phyloP scores from a whole-genome alignment of 2,113 vertebrate genomes.

The Rhinoptilus africanus region DNA sequence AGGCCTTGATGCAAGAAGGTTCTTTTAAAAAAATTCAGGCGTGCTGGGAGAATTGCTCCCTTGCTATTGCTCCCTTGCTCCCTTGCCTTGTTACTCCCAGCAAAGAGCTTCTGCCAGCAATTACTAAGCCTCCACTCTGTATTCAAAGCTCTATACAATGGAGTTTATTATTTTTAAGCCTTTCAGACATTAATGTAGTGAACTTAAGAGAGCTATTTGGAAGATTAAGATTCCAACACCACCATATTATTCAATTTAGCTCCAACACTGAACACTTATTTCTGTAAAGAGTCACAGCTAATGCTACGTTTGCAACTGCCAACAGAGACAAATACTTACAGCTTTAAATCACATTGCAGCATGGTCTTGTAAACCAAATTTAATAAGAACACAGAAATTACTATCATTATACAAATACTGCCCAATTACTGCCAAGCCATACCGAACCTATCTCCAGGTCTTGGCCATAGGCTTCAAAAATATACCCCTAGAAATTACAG shows the following conservation, averaged over 20 bases:
- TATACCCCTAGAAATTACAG: not conserved
- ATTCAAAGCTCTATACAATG: constrained; percentile 41
- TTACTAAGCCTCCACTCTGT: not conserved
- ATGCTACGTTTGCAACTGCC: not conserved
- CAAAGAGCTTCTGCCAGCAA: too few relatives aligned
- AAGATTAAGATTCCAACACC: constrained; percentile 46
- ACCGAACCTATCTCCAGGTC: not conserved
- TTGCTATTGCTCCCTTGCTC: too few relatives aligned
- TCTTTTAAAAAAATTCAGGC: not conserved
- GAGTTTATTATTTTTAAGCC: constrained; percentile 59
- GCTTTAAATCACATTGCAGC: constrained; percentile 2
- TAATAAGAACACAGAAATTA: constrained; percentile 14
- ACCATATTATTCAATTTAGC: constrained; percentile 61
- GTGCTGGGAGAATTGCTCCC: constrained; percentile 17
- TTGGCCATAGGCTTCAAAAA: not conserved
- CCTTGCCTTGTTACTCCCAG: too few relatives aligned
- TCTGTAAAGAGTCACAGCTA: constrained; percentile 10
- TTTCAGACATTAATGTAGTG: not conserved
- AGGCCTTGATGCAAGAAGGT: not conserved
- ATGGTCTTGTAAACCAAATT: not conserved
- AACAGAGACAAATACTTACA: constrained; percentile 16
- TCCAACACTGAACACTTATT: constrained; percentile 12
- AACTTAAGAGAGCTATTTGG: constrained; percentile 34
- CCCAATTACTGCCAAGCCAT: not conserved
- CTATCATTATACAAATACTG: not conserved